These are phyloP conservation scores for Sesamia inferens DNA, from an alignment of 2,888 invertebrate species.

Conservation along the genomic window DNA sequence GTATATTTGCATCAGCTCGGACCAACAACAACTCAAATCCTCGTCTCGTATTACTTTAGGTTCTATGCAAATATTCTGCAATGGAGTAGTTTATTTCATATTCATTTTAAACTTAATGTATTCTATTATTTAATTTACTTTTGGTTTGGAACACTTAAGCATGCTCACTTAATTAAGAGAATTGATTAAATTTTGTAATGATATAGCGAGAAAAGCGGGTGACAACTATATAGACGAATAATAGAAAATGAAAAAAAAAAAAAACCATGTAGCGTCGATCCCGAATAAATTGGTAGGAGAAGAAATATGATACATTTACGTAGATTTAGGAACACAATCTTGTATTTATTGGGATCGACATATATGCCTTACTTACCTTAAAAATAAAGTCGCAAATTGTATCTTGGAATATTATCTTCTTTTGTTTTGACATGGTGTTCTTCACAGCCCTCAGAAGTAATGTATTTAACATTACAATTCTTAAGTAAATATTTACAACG, in stretches of 20 bases:
- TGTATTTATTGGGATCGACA: background rate
- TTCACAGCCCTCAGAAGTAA: constrained; percentile 67
- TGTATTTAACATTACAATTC: constrained; percentile 69
- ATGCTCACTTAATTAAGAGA: background rate
- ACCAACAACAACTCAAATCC: constrained; percentile 73
- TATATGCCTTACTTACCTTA: constrained; percentile 67
- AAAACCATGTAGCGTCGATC: background rate
- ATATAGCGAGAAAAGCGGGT: too few relatives aligned
- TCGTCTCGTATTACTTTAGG: constrained; percentile 58
- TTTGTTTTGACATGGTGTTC: constrained; percentile 55
- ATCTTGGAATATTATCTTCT: constrained; percentile 62
- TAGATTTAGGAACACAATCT: background rate
- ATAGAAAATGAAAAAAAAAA: too few relatives aligned
- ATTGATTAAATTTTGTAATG: background rate
- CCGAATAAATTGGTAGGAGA: background rate
- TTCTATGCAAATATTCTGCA: constrained; percentile 44
- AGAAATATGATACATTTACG: background rate
- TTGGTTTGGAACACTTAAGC: background rate
- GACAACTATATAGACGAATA: too few relatives aligned
- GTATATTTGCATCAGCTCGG: constrained; percentile 82
- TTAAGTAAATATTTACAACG: constrained; percentile 69
- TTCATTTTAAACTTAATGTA: background rate
- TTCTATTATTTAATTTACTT: background rate
- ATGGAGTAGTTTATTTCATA: background rate
- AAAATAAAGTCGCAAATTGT: constrained; percentile 54